Evolutionary conservation across 2,797 vertebrate genomes (phyloP).

Genomic region (Vipera ursinii): DNA sequence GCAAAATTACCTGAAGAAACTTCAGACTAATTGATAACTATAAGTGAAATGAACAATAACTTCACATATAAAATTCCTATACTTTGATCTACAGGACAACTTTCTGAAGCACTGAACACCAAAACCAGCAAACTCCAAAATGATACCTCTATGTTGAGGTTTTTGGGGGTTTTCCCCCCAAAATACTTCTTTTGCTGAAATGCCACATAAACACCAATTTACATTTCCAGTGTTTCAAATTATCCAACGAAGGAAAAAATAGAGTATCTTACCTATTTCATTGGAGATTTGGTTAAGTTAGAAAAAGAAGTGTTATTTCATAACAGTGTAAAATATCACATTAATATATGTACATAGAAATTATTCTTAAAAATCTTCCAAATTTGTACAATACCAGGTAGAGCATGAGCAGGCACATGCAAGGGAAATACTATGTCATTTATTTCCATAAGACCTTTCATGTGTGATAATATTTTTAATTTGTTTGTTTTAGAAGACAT

Average conservation of each 20-base stretch:
- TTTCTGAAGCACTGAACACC: neutral
- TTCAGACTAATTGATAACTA: neutral
- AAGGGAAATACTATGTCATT: neutral
- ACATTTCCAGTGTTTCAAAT: neutral
- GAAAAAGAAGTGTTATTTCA: neutral
- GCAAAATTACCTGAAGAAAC: neutral
- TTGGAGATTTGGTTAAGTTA: neutral
- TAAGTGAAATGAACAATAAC: neutral
- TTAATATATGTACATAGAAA: neutral
- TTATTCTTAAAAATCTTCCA: neutral
- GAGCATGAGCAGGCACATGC: neutral
- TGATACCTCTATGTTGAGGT: neutral
- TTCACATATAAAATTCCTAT: neutral
- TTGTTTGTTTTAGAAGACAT: neutral
- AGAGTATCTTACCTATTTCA: neutral
- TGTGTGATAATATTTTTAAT: neutral
- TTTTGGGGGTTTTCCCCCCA: neutral
- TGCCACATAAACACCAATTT: neutral
- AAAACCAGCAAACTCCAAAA: neutral
- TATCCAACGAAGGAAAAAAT: neutral
- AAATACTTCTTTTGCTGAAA: neutral
- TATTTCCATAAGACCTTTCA: neutral
- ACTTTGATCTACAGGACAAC: neutral
- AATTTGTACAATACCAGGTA: neutral
- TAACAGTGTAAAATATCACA: neutral